phyloP scores from a whole-genome alignment of 2,888 invertebrate species.

The Alviniconcha strummeri region DNA sequence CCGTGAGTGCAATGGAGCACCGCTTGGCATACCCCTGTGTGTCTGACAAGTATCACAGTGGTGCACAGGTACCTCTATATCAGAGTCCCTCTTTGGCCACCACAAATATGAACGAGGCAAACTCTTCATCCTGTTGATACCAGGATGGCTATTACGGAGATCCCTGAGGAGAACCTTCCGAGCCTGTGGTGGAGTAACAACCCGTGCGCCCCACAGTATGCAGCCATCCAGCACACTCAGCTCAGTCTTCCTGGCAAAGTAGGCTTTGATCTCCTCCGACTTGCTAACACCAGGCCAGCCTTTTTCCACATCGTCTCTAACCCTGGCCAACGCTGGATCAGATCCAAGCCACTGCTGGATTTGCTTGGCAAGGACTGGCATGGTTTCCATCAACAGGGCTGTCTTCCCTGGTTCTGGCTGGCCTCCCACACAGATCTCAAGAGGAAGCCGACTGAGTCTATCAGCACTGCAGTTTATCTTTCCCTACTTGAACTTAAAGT shows the following conservation, averaged over 20 bases:
- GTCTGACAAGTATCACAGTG: slow-evolving; percentile 41
- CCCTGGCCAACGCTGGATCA: too few species aligned
- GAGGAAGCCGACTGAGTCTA: slow-evolving; percentile 24
- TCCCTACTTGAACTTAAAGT: not conserved
- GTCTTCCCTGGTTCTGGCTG: not conserved
- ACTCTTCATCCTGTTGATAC: slow-evolving; percentile 37
- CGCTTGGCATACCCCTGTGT: slow-evolving; percentile 38
- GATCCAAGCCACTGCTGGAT: too few species aligned
- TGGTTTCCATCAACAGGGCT: not conserved
- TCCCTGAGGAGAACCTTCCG: slow-evolving; percentile 21
- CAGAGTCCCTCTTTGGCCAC: slow-evolving; percentile 16
- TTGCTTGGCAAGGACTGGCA: slow-evolving; percentile 6
- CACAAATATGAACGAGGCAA: slow-evolving; percentile 12
- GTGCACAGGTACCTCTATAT: slow-evolving; percentile 18
- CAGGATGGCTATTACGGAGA: slow-evolving; percentile 36
- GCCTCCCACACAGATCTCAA: not conserved
- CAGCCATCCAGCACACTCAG: slow-evolving; percentile 21
- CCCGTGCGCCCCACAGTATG: slow-evolving; percentile 35
- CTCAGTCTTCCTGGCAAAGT: not conserved
- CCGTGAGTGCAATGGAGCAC: slow-evolving; percentile 55
- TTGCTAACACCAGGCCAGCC: too few species aligned
- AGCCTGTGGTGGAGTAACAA: slow-evolving; percentile 27
- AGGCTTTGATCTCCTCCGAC: too few species aligned
- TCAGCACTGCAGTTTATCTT: slow-evolving; percentile 16
- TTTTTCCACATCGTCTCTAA: too few species aligned